Percentiles rank a stretch among this genome's conserved stretches.
Conservation (phyloP, 2,888 invertebrate species). For the Pollenia griseotomentosa region DNA sequence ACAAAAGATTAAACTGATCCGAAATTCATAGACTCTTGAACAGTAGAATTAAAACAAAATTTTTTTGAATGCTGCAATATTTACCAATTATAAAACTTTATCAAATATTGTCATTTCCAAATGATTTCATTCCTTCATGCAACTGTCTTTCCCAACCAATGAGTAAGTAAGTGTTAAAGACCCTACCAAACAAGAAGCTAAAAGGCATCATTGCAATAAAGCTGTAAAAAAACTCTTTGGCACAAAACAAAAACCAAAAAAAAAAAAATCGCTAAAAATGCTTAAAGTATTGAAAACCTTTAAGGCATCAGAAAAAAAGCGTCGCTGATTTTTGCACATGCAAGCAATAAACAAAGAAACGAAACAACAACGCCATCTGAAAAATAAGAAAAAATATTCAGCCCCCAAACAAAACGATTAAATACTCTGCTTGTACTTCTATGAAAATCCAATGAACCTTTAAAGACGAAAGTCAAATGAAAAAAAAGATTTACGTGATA, state of each 20-base stretch:
- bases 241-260: slow-evolving; percentile 10
- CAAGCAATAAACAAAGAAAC: slow-evolving; percentile 11
- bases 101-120: not conserved
- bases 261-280: slow-evolving; percentile 30
- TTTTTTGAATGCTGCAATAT: no score
- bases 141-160: slow-evolving; percentile 35
- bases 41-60: no score
- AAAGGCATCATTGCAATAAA: slow-evolving; percentile 72
- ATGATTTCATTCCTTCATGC: not conserved
- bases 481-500: slow-evolving; percentile 57
- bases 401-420: slow-evolving; percentile 41
- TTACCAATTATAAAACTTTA: not conserved
- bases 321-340: slow-evolving; percentile 52
- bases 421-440: slow-evolving; percentile 18
- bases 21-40: no score
- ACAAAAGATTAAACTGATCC: no score
- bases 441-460: slow-evolving; percentile 64
- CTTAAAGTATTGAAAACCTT: slow-evolving; percentile 62
- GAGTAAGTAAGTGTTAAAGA: slow-evolving; percentile 67
- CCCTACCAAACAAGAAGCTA: slow-evolving; percentile 71
- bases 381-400: slow-evolving; percentile 22
- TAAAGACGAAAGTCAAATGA: slow-evolving; percentile 35
- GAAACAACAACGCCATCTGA: slow-evolving; percentile 1
- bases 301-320: slow-evolving; percentile 54
- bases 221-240: slow-evolving; percentile 57